These are phyloP conservation scores for Desmophyllum pertusum DNA, from an alignment of 92 coral and sea anemone species.

Conservation along the genomic window DNA sequence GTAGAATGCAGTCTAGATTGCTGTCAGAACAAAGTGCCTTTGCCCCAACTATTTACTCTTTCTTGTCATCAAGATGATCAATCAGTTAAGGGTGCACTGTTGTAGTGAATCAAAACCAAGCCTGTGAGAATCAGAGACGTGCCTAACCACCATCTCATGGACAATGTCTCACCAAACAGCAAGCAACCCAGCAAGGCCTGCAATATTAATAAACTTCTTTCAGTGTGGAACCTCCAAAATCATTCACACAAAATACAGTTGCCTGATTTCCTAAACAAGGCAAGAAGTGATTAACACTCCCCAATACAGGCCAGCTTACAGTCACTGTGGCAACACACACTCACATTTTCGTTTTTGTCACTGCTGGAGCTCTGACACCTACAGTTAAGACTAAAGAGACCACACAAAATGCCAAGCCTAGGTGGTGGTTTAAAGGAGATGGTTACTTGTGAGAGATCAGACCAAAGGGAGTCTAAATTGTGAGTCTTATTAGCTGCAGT, in stretches of 20 bases:
- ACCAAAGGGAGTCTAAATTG: not conserved
- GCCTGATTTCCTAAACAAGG: too few species aligned
- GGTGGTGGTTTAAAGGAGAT: not conserved
- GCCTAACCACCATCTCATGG: slow-evolving; percentile 96
- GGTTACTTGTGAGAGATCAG: not conserved
- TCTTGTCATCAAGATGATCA: slow-evolving; percentile 5
- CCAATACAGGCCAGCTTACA: not conserved
- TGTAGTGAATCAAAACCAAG: slow-evolving; percentile 74
- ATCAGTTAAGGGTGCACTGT: slow-evolving; percentile 31
- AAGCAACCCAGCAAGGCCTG: slow-evolving; percentile 84
- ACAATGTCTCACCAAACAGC: slow-evolving; percentile 84
- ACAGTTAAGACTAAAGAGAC: not conserved
- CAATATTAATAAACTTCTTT: not conserved
- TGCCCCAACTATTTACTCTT: slow-evolving; percentile 8
- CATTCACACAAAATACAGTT: too few species aligned
- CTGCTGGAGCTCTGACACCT: not conserved
- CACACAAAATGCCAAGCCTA: not conserved
- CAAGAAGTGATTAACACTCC: not conserved
- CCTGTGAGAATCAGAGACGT: slow-evolving; percentile 84
- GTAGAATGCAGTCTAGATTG: not conserved
- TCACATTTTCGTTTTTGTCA: not conserved
- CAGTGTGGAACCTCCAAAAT: not conserved
- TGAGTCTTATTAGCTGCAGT: not conserved
- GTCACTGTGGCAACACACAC: not conserved
- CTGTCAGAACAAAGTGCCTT: not conserved